A percentile compares a stretch with the other conserved stretches of the same genome.
Conservation (phyloP, 2,888 invertebrate genomes). For the Limenitis camilla region DNA sequence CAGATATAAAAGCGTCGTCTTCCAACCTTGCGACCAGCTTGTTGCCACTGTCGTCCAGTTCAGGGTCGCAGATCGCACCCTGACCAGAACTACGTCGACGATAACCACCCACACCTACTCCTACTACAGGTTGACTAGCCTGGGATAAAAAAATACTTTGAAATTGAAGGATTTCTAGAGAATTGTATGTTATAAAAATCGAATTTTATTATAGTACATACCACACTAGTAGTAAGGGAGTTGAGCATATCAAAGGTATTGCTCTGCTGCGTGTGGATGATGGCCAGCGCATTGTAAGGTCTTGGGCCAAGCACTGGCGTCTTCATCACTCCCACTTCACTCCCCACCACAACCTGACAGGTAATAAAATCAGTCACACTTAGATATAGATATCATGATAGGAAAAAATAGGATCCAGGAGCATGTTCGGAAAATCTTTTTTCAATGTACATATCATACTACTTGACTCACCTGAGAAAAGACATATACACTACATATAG, state of each 20-base stretch:
- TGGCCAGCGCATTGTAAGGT: slow-evolving; percentile 68
- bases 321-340: slow-evolving; percentile 65
- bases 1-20: slow-evolving; percentile 70
- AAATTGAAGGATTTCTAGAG: neutral
- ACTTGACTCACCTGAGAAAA: no score
- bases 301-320: slow-evolving; percentile 57
- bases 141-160: slow-evolving; percentile 26
- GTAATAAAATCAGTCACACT: neutral
- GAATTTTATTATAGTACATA: slow-evolving; percentile 35
- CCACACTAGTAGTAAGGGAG: slow-evolving; percentile 68
- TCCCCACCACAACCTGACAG: slow-evolving; percentile 57
- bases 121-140: slow-evolving; percentile 65
- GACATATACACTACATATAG: no score
- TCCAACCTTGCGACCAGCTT: slow-evolving; percentile 67
- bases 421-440: neutral
- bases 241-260: slow-evolving; percentile 72
- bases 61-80: slow-evolving; percentile 61
- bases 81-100: slow-evolving; percentile 63
- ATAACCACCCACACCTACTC: slow-evolving; percentile 51
- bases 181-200: neutral
- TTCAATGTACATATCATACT: neutral
- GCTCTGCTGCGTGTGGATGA: slow-evolving; percentile 72
- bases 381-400: neutral
- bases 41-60: slow-evolving; percentile 69
- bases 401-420: neutral